These are phyloP conservation scores for Lacerta bilineata DNA, from an alignment of 2,797 vertebrate genomes.

Conservation along the genomic window DNA sequence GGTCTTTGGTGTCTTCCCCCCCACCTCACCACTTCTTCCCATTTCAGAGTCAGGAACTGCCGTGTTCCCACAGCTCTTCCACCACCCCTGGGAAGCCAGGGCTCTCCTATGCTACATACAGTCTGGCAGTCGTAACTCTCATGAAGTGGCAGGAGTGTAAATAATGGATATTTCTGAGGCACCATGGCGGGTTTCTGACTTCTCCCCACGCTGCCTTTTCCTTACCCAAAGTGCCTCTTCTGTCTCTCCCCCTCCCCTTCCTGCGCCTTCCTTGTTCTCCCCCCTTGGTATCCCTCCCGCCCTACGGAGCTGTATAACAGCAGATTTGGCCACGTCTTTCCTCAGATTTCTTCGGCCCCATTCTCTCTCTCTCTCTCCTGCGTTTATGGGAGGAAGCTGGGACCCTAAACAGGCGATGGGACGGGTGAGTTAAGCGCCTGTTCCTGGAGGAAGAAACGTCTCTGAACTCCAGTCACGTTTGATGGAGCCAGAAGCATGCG, in stretches of 20 bases:
- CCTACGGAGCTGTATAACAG: neutral
- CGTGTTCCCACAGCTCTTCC: neutral
- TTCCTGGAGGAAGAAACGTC: slow-evolving; percentile 31
- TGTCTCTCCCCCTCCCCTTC: neutral
- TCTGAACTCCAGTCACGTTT: slow-evolving; percentile 77
- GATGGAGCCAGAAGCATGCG: slow-evolving; percentile 86
- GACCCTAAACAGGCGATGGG: neutral
- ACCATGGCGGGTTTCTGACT: neutral
- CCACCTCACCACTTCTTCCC: neutral
- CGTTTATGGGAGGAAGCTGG: neutral
- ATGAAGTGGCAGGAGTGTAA: neutral
- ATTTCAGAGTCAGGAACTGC: too few relatives aligned
- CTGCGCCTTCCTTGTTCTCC: neutral
- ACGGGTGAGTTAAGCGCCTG: neutral
- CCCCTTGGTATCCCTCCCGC: neutral
- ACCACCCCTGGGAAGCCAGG: neutral
- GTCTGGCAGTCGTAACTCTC: neutral
- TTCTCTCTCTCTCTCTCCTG: neutral
- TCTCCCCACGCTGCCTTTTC: neutral
- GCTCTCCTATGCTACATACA: neutral
- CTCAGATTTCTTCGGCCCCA: neutral
- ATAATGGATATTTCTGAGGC: neutral
- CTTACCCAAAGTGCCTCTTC: neutral
- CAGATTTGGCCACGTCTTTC: neutral
- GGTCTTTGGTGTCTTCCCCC: neutral